Conservation (phyloP, 1,140 invertebrate species). For the Zelostemma sp. region DNA sequence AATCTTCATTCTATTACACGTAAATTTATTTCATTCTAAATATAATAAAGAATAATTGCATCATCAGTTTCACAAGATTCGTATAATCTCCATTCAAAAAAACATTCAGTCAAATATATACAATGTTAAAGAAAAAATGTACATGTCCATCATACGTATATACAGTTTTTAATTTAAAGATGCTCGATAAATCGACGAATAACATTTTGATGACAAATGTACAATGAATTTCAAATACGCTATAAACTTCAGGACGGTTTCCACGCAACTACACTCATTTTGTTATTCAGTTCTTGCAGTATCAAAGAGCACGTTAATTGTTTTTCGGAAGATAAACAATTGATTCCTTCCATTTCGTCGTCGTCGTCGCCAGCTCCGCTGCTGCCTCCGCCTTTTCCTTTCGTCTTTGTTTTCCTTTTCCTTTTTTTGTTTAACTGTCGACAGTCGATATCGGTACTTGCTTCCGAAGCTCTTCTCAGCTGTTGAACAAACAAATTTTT, state of each 20-base stretch:
- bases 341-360: constrained; percentile 72
- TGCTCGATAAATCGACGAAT: no score
- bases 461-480: constrained; percentile 69
- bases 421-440: constrained; percentile 68
- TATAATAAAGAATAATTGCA: no score
- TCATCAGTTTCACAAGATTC: background rate
- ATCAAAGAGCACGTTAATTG: constrained; percentile 74
- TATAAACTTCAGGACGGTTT: constrained; percentile 71
- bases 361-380: constrained; percentile 70
- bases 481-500: constrained; percentile 40
- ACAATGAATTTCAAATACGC: background rate
- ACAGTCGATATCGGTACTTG: constrained; percentile 68
- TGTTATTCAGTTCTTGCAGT: constrained; percentile 80
- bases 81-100: background rate
- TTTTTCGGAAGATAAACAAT: constrained; percentile 70
- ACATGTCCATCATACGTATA: background rate
- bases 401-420: constrained; percentile 70
- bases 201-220: background rate
- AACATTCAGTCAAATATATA: background rate
- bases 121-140: no score
- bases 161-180: background rate
- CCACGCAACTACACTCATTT: constrained; percentile 78
- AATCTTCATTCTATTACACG: no score
- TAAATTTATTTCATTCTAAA: no score
- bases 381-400: constrained; percentile 62